Percentiles rank a stretch among this genome's conserved stretches.
Conservation (phyloP, 37 sponge, comb jelly and placozoan species). For the Oscarella lobularis region DNA sequence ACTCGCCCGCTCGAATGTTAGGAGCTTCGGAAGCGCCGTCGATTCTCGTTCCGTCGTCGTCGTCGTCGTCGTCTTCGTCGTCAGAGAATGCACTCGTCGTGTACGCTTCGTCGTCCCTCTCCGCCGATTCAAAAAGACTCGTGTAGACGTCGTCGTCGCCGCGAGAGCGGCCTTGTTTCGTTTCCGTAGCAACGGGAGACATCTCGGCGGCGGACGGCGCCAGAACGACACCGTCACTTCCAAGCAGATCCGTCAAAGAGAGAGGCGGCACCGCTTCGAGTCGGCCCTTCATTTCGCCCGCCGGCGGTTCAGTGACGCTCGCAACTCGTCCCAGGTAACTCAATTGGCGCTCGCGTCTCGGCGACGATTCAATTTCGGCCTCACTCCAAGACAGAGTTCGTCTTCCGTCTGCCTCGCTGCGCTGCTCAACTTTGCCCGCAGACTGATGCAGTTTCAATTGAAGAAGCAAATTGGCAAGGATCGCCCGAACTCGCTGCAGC, state of each 20-base stretch:
- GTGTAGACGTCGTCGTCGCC: neutral
- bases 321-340: neutral
- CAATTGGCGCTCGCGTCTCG: neutral
- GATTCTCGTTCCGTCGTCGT: slow-evolving; percentile 8
- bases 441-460: slow-evolving; percentile 26
- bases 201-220: neutral
- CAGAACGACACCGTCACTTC: neutral
- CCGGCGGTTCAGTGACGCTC: neutral
- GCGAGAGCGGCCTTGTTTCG: neutral
- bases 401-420: too few species aligned
- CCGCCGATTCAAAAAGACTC: neutral
- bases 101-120: neutral
- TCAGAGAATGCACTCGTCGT: neutral
- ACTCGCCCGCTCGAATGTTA: neutral
- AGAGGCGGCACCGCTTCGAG: neutral
- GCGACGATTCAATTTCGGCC: neutral
- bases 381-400: too few species aligned
- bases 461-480: slow-evolving; percentile 57
- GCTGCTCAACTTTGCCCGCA: too few species aligned
- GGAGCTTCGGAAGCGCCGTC: too few species aligned
- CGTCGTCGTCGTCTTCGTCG: slow-evolving; percentile 35
- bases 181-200: neutral
- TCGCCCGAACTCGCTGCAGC: slow-evolving; percentile 45
- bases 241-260: neutral
- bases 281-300: neutral